Evolutionary conservation across 2,888 invertebrate species (phyloP), one percentile per base, ranked within the genome.

Genomic region (Thera obeliscata): DNA sequence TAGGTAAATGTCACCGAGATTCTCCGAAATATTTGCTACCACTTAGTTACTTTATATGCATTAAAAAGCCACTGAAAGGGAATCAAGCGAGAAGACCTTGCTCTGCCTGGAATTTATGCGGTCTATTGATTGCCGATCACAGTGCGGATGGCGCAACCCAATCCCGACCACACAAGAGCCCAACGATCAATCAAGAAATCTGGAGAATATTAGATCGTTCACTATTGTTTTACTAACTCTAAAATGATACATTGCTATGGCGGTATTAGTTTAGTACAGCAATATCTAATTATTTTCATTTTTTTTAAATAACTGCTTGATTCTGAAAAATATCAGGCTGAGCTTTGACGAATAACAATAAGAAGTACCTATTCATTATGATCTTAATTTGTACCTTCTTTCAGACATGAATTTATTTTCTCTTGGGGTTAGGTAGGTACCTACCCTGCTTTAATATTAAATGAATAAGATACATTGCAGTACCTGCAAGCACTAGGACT

Each of bases 401-500:
- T 22, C 22, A 22, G 22, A 22, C 22, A 41, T 41, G 41, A 41
- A 7, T 41, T 41, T 41, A 41, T 41, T 41, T 41, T 5, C 7
- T 7, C 43, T 9, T 9, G 43, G 43, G 7, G 6, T 9, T 46
- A 1, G 43, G 9, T 9, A 6, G 3, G 38, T 3, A 38, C 2
- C 9, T 2, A 9, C 43, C 43, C 8, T 1, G 9, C 8, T 46
- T 7, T 9, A 9, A 9, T 46, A 46, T 46, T 46, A 46, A 5
- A 5, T 46, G 9, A 9, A 5, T 46, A 46, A 22, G 50, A 22
- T 22, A 7, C 50, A 50, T 54, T 41, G 70, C 73, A 70, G 74
- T 73, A 56, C 61, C 70, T 74, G 70, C 75, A 49, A 70, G 68
- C 70, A 69, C 68, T 73, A 73, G 73, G 7, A 22, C 81, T 85